Base-by-base conservation (phyloP, 2,888 invertebrate species). In the Nemapogon koenigi region DNA sequence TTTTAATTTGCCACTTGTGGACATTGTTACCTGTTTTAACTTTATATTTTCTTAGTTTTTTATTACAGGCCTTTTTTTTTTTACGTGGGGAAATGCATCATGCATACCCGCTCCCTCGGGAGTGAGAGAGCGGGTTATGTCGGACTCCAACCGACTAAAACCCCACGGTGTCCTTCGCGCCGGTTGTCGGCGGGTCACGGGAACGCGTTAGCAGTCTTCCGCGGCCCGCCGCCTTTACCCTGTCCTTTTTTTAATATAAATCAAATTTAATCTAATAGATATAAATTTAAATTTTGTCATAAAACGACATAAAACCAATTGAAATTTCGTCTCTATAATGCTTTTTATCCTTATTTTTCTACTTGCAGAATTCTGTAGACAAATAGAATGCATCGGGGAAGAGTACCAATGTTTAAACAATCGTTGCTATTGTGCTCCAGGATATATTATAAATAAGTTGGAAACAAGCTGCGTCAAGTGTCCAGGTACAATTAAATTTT, bases 341-440 rank as follows among this genome's bases (percentile, higher is more conserved):
- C 22, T 22, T 22, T 22, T 22, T 22, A 10, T 22, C 6, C 22
- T 22, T 10, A 22, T 22, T 22, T 14, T n/a, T 16, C 14, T 38
- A 8, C 42, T 49, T 53, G 16, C 50, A 68, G 73, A 57, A 14
- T 42, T 45, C 43, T 75, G 76, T 44, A 40, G 52, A 3, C 46
- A 47, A 13, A 45, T 50, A 3, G 57, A 58, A 35, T 78, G 78
- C 44, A 45, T 51, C 3, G 76, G 73, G 1, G 54, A 56, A 36
- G 66, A 58, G 28, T 75, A 66, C 40, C 52, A 60, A 19, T 78
- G 76, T 44, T 50, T 64, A n/a, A 53, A 65, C n/a, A 65, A 64
- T 3, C 46, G 50, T 4, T 78, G 76, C 40, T 63, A 59, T 44
- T 78, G 76, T 41, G 61, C 73, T 0, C 49, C 53, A 1, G 75